Conservation (phyloP, 2,797 vertebrate species). For the Graptemys geographica region DNA sequence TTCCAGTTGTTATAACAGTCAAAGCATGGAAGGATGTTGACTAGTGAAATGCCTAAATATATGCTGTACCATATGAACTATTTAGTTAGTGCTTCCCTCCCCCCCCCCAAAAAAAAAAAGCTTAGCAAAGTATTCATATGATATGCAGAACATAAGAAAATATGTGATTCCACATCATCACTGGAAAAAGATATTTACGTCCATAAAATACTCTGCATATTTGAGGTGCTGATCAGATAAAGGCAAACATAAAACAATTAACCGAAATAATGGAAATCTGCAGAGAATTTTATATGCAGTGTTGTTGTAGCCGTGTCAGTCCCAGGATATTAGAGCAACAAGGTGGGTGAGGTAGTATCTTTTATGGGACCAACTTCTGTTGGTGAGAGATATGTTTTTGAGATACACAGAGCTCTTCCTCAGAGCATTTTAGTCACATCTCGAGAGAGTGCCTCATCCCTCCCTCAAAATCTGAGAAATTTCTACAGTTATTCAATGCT, state of each 20-base stretch:
- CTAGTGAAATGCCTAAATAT: slow-evolving; percentile 58
- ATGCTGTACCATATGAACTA: background rate
- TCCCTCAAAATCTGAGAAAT: background rate
- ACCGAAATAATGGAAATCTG: background rate
- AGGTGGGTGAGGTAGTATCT: background rate
- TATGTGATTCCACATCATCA: background rate
- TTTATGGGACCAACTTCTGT: background rate
- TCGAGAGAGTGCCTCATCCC: background rate
- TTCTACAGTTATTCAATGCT: background rate
- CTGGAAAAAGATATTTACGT: background rate
- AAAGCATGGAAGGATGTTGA: slow-evolving; percentile 53
- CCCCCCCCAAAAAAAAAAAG: background rate
- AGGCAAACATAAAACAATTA: background rate
- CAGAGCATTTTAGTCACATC: background rate
- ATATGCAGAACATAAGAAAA: background rate
- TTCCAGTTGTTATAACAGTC: slow-evolving; percentile 51
- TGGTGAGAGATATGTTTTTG: background rate
- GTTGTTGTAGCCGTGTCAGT: background rate
- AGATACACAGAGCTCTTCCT: background rate
- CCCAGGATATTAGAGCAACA: background rate
- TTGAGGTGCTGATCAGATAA: background rate
- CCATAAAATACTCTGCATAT: background rate
- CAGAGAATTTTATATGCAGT: background rate
- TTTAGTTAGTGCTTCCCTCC: background rate
- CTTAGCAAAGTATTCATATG: background rate